Conservation (phyloP, 2,113 vertebrate genomes). For the Sterna hirundo region DNA sequence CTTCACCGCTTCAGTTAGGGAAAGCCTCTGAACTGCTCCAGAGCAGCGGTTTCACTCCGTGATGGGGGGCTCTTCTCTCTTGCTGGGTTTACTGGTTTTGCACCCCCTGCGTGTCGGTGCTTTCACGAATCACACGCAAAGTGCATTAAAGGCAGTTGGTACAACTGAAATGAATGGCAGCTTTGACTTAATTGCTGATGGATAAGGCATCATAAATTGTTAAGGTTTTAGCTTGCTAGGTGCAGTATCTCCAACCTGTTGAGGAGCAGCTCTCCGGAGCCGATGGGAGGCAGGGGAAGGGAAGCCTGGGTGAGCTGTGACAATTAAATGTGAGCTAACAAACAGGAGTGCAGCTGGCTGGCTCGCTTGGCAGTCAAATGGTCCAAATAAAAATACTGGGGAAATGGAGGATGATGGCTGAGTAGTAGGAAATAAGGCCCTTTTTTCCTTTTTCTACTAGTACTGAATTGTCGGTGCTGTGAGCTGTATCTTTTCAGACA, state of each 20-base stretch:
- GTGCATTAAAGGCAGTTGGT: not conserved
- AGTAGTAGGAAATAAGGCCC: not conserved
- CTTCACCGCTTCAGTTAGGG: not conserved
- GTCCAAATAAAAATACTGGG: not conserved
- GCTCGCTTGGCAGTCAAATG: not conserved
- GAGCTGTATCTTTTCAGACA: not conserved
- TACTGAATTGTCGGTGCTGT: not conserved
- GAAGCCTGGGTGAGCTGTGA: not conserved
- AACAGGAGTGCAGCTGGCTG: not conserved
- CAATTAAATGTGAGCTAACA: not conserved
- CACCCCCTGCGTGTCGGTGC: accelerated
- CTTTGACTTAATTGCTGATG: not conserved
- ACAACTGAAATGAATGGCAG: not conserved
- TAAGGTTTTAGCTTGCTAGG: not conserved
- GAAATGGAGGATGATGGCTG: not conserved
- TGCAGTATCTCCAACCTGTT: not conserved
- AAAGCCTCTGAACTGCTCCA: too few relatives aligned
- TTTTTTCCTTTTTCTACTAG: not conserved
- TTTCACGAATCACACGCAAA: accelerated
- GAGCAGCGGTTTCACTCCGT: not conserved
- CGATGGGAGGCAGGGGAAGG: accelerated
- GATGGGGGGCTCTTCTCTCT: too few relatives aligned
- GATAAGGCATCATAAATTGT: not conserved
- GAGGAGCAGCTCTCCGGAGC: accelerated
- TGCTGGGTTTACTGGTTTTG: not conserved